Evolutionary conservation across 2,113 vertebrate species (phyloP).

Genomic region (Muntiacus muntjak): DNA sequence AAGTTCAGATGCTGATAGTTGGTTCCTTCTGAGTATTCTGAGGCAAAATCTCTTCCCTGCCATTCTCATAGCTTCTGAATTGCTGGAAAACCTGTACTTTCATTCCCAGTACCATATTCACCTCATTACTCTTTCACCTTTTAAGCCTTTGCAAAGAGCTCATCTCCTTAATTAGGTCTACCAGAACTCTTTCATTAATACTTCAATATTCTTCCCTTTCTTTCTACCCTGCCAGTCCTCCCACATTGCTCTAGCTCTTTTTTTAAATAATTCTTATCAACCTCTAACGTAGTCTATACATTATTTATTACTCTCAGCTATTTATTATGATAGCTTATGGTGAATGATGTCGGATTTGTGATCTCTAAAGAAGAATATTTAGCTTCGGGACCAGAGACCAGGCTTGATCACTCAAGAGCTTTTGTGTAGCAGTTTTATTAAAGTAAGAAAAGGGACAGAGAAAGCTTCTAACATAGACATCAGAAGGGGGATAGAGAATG

Average conservation of each 20-base stretch:
- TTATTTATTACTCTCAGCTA: neutral
- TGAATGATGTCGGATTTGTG: neutral
- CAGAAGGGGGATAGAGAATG: neutral
- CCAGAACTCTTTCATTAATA: neutral
- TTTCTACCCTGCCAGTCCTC: neutral
- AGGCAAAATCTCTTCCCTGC: neutral
- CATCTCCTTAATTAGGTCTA: neutral
- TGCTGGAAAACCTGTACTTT: neutral
- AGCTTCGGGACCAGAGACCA: neutral
- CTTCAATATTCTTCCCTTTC: neutral
- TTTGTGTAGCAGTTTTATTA: neutral
- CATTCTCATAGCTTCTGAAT: neutral
- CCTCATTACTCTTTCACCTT: neutral
- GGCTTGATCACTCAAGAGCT: neutral
- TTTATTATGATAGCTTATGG: neutral
- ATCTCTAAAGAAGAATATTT: neutral
- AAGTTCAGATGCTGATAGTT: neutral
- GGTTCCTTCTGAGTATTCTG: neutral
- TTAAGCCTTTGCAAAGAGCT: neutral
- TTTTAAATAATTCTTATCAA: neutral
- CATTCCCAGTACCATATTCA: neutral
- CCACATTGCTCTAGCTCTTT: neutral
- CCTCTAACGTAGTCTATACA: neutral
- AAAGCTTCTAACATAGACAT: neutral
- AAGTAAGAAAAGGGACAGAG: neutral